Conservation (phyloP, 2,113 vertebrate species). For the Marcusenius ussheri region DNA sequence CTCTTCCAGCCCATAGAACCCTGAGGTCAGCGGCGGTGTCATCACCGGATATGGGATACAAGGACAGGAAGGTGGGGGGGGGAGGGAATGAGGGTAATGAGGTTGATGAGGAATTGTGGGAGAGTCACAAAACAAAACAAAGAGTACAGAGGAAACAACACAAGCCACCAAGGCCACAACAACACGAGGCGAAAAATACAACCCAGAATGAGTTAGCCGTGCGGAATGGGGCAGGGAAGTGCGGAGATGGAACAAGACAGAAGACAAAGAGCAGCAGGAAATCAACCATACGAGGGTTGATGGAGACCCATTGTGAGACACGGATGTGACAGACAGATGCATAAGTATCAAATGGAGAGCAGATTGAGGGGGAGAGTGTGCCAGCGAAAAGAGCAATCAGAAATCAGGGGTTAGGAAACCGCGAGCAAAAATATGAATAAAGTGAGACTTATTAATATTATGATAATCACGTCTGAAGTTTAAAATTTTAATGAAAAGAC, state of each 20-base stretch:
- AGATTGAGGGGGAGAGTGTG: background rate
- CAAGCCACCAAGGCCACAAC: background rate
- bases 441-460: constrained; percentile 22
- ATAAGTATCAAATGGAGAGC: background rate
- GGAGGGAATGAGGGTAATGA: background rate
- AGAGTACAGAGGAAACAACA: background rate
- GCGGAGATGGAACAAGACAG: constrained; percentile 4
- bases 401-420: background rate
- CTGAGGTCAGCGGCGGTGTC: constrained; percentile 55
- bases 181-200: background rate
- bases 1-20: constrained; percentile 91
- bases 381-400: background rate
- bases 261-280: background rate
- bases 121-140: background rate
- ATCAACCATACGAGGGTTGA: background rate
- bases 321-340: background rate
- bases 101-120: background rate
- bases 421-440: background rate
- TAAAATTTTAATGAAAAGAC: background rate
- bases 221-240: background rate
- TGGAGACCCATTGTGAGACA: background rate
- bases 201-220: background rate
- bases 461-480: constrained; percentile 5
- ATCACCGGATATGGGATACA: constrained; percentile 28
- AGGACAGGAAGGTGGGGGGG: background rate